phyloP scores from a whole-genome alignment of 2,113 vertebrate species.

The Lota lota region DNA sequence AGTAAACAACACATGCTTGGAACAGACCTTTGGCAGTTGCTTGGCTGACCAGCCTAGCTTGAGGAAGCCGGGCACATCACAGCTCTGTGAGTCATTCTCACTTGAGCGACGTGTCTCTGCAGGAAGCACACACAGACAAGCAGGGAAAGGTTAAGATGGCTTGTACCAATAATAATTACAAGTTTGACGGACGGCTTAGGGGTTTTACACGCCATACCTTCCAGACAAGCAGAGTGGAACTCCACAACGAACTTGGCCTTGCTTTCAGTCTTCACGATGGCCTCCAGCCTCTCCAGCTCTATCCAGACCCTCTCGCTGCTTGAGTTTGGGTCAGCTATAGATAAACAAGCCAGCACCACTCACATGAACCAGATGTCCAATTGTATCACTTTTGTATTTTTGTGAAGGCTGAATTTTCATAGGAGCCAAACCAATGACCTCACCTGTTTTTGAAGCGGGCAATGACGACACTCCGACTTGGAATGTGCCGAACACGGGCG shows the following conservation, averaged over 20 bases:
- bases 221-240: constrained; percentile 81
- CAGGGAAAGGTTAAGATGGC: neutral
- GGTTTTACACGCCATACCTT: constrained; percentile 60
- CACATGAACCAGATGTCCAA: constrained; percentile 1
- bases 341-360: constrained; percentile 2
- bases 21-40: constrained; percentile 80
- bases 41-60: constrained; percentile 81
- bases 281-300: constrained; percentile 80
- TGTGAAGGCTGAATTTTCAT: neutral
- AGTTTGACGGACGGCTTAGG: neutral
- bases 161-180: neutral
- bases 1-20: neutral
- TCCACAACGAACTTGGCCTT: constrained; percentile 86
- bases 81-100: constrained; percentile 82
- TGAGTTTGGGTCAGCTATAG: constrained; percentile 55
- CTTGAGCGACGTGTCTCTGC: constrained; percentile 77
- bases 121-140: constrained; percentile 18
- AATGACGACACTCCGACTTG: constrained; percentile 79
- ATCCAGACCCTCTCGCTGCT: constrained; percentile 73
- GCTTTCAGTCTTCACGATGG: constrained; percentile 83
- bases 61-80: constrained; percentile 81
- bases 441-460: constrained; percentile 78
- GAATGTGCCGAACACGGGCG: constrained; percentile 86
- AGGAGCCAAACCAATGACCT: constrained; percentile 23
- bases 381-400: neutral